A percentile compares a stretch with the other conserved stretches of the same genome.
Evolutionary conservation across 2,797 vertebrate genomes (phyloP).

Genomic region (Sus cebifrons): DNA sequence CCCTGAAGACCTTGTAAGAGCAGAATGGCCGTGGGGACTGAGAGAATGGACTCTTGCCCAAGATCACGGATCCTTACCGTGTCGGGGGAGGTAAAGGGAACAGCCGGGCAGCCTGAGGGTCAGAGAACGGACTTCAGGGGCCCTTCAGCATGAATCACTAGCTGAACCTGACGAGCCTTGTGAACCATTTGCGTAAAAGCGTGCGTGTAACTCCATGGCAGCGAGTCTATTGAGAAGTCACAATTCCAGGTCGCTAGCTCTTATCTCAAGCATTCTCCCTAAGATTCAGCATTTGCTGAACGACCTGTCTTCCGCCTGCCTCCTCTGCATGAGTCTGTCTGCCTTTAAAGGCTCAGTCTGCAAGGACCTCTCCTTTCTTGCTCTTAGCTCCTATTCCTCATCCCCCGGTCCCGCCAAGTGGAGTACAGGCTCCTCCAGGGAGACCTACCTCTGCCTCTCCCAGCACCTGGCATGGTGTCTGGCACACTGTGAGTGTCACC

Average conservation of each 20-base stretch:
- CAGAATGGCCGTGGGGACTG: background rate
- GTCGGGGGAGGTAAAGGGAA: background rate
- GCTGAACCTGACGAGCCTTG: background rate
- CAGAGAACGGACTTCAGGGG: background rate
- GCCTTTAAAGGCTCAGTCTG: background rate
- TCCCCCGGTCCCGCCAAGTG: background rate
- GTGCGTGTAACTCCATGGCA: background rate
- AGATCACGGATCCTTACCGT: rapidly evolving
- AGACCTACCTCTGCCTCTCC: background rate
- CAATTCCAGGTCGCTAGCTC: background rate
- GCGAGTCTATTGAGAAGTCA: background rate
- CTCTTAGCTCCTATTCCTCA: background rate
- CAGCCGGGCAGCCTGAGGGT: background rate
- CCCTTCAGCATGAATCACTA: background rate
- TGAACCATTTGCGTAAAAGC: background rate
- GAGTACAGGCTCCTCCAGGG: background rate
- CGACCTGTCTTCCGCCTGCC: too few relatives aligned
- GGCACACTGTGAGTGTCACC: background rate
- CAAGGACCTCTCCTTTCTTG: background rate
- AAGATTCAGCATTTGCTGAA: background rate
- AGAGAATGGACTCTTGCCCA: background rate
- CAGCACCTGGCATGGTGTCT: rapidly evolving
- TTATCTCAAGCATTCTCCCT: background rate
- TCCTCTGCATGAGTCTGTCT: background rate
- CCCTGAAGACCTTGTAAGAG: background rate